Evolutionary conservation across 2,888 invertebrate genomes (phyloP), one percentile per base, ranked within the genome.

Genomic region (Nemoura dubitans): DNA sequence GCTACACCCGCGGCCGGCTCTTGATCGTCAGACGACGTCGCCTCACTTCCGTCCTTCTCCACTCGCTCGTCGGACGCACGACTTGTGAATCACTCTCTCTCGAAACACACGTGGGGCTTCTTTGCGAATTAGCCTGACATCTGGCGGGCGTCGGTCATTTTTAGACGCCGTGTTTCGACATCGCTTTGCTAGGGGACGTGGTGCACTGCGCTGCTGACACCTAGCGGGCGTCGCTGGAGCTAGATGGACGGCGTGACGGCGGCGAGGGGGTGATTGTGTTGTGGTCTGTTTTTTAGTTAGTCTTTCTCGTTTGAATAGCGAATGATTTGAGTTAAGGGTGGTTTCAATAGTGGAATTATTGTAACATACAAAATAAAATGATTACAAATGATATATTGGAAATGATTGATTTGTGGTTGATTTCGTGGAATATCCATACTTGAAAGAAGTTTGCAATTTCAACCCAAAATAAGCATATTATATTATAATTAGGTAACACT

Each of bases 261-360:
- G 28, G 28, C 86, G 85, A 36, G 87, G 85, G 86, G 83, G 85
- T 78, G 78, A 10, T 76, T 76, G 36, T 10, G 21, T 7, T 59
- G 59, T 59, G 59, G 59, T 16, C 1, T 59, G 10, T 59, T 59
- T 16, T 59, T 36, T 3, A 36, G 5, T 36, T 36, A 6, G 36
- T 36, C n/a, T n/a, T n/a, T n/a, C n/a, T 36, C 36, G 10, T 36
- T 36, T 10, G 5, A 6, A 10, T 10, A 10, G 36, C 36, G 36
- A n/a, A n/a, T n/a, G 36, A 10, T 6, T 36, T 36, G 36, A 36
- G 3, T 36, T 6, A 3, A 36, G 36, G 36, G 3, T 36, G 36
- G 36, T 36, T 36, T 36, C n/a, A n/a, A n/a, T n/a, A n/a, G n/a
- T n/a, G n/a, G n/a, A n/a, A n/a, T n/a, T n/a, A n/a, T n/a, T n/a